Percentiles rank a stretch among this genome's conserved stretches.
Evolutionary conservation across 2,113 vertebrate genomes (phyloP).

Genomic region (Calidris pugnax): DNA sequence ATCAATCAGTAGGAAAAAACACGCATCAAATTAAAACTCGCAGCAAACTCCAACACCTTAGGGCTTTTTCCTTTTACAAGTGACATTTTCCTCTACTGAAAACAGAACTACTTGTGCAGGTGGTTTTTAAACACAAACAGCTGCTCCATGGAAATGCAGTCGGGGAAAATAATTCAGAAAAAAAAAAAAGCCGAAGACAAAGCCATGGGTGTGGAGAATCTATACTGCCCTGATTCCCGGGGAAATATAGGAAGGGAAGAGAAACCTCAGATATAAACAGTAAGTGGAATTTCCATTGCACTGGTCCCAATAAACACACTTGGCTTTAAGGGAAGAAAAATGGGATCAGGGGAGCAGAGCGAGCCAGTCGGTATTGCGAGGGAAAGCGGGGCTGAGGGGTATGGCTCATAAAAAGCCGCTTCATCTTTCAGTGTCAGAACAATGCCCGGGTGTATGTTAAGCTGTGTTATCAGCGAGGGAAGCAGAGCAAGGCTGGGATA

Average conservation of each 20-base stretch:
- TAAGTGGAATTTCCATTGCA: constrained; percentile 73
- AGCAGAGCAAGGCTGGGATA: constrained; percentile 49
- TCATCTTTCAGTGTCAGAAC: constrained; percentile 70
- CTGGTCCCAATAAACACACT: constrained; percentile 55
- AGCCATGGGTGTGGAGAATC: constrained; percentile 61
- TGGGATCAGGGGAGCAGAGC: constrained; percentile 63
- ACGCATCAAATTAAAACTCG: constrained; percentile 74
- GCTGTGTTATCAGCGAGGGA: constrained; percentile 66
- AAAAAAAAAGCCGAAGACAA: constrained; percentile 49
- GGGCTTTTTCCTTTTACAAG: constrained; percentile 75
- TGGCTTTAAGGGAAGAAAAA: constrained; percentile 67
- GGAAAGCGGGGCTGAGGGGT: constrained; percentile 59
- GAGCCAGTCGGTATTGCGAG: constrained; percentile 54
- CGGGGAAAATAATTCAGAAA: constrained; percentile 54
- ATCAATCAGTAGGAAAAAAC: constrained; percentile 75
- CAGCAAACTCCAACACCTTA: constrained; percentile 69
- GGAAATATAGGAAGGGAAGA: constrained; percentile 33
- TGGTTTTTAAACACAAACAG: constrained; percentile 79
- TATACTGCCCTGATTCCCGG: constrained; percentile 41
- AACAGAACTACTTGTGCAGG: constrained; percentile 77
- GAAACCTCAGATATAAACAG: constrained; percentile 64
- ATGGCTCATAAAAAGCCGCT: constrained; percentile 59
- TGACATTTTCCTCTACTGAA: constrained; percentile 74
- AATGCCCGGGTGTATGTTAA: constrained; percentile 63
- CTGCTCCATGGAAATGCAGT: constrained; percentile 70